These are phyloP conservation scores for Drosophila kokeensis DNA, from an alignment of 2,888 invertebrate species.

Conservation along the genomic window DNA sequence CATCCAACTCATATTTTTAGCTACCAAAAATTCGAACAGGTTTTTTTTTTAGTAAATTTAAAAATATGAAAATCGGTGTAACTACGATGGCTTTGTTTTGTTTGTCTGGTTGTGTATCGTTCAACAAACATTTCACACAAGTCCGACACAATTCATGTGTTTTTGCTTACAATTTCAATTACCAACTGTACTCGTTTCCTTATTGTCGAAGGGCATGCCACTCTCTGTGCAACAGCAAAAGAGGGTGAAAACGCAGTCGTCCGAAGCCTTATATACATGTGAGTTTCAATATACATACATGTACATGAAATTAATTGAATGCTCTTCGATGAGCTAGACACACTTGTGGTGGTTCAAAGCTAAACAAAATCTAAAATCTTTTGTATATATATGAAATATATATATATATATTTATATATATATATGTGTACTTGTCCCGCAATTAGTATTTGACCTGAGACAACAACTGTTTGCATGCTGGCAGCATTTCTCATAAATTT, in stretches of 20 bases:
- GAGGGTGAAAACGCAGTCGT: not conserved
- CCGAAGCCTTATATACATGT: not conserved
- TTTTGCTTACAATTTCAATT: not conserved
- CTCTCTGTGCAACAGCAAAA: not conserved
- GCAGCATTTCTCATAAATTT: constrained; percentile 41
- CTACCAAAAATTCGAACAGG: not conserved
- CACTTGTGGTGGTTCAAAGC: not conserved
- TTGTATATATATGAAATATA: not conserved
- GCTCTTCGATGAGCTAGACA: not conserved
- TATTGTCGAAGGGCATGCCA: not conserved
- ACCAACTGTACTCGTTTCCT: not conserved
- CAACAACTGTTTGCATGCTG: constrained; percentile 12
- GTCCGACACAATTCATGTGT: no score
- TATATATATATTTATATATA: no score
- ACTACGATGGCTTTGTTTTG: not conserved
- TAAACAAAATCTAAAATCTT: not conserved
- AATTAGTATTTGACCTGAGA: constrained; percentile 15
- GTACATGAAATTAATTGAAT: not conserved
- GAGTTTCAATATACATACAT: not conserved
- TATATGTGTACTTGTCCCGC: not conserved
- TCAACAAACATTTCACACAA: not conserved
- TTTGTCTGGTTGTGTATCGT: no score
- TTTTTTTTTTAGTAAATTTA: no score
- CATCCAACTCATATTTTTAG: not conserved
- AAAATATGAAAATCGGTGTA: not conserved